phyloP scores from a whole-genome alignment of 2,797 vertebrate genomes.

The Tokudaia tokunoshimensis region DNA sequence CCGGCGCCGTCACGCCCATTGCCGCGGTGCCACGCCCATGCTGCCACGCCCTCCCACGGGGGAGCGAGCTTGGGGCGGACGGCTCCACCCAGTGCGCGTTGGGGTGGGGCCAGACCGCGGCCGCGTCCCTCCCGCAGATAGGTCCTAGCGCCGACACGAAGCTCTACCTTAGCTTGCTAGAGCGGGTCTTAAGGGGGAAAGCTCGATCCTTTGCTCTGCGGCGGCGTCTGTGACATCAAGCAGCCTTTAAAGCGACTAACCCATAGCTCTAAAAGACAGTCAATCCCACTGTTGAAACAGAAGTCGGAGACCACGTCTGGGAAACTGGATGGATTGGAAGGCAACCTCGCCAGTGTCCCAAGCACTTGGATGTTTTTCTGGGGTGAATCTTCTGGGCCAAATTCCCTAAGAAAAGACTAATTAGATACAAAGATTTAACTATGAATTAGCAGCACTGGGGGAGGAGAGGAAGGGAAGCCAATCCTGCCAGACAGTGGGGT shows the following conservation, averaged over 20 bases:
- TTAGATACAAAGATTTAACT: neutral
- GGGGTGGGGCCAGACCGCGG: neutral
- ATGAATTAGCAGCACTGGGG: slow-evolving; percentile 47
- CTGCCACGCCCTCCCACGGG: neutral
- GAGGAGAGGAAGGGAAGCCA: neutral
- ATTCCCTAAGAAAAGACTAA: neutral
- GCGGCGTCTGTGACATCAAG: too few species aligned
- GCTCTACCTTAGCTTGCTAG: rapidly evolving
- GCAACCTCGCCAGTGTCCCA: neutral
- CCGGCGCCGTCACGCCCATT: neutral
- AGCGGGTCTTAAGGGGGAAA: too few species aligned
- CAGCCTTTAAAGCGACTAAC: neutral
- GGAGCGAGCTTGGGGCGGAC: too few species aligned
- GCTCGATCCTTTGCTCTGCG: neutral
- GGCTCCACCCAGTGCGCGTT: neutral
- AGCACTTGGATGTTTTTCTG: neutral
- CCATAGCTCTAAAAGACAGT: neutral
- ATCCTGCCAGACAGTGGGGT: neutral
- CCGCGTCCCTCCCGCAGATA: neutral
- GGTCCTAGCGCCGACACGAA: neutral
- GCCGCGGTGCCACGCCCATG: neutral
- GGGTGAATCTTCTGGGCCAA: neutral
- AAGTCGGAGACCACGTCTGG: neutral
- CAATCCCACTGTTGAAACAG: neutral
- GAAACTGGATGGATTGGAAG: neutral